These are phyloP conservation scores for Acanthococcus lagerstroemiae DNA, from an alignment of 2,888 invertebrate species.

Conservation along the genomic window DNA sequence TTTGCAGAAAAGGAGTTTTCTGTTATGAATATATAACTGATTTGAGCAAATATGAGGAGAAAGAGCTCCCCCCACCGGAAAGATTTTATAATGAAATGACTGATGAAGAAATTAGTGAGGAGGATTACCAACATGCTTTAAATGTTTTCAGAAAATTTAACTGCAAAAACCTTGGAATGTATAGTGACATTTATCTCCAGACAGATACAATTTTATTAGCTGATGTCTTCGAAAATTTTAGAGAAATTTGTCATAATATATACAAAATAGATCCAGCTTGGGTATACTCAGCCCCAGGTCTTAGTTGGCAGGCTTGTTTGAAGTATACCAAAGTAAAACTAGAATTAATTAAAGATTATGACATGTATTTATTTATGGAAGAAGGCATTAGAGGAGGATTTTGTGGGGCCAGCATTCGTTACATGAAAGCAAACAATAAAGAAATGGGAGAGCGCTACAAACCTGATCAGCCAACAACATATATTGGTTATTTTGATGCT, in stretches of 20 bases:
- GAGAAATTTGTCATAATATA: slow-evolving; percentile 30
- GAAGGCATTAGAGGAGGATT: slow-evolving; percentile 1
- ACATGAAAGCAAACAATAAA: slow-evolving; percentile 2
- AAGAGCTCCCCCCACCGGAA: background rate
- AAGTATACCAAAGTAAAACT: slow-evolving; percentile 4
- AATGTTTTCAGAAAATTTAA: slow-evolving; percentile 10
- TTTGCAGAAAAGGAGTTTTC: background rate
- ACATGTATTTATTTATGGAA: slow-evolving; percentile 13
- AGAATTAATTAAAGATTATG: slow-evolving; percentile 13
- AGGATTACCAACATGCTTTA: slow-evolving; percentile 3
- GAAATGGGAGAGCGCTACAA: background rate
- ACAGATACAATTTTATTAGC: background rate
- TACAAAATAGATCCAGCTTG: slow-evolving; percentile 21
- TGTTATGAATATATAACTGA: background rate
- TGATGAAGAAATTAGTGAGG: slow-evolving; percentile 9
- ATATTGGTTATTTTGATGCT: slow-evolving; percentile 19
- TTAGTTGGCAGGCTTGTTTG: slow-evolving; percentile 4
- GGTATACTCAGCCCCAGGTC: slow-evolving; percentile 13
- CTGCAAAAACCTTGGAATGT: slow-evolving; percentile 4
- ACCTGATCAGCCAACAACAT: slow-evolving; percentile 2
- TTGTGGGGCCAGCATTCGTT: slow-evolving; percentile 1
- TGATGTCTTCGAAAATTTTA: slow-evolving; percentile 39
- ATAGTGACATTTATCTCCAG: too few species aligned
- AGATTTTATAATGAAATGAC: slow-evolving; percentile 9
- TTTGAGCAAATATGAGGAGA: background rate